Evolutionary conservation across 2,113 vertebrate species (phyloP).

Genomic region (Promerops cafer): DNA sequence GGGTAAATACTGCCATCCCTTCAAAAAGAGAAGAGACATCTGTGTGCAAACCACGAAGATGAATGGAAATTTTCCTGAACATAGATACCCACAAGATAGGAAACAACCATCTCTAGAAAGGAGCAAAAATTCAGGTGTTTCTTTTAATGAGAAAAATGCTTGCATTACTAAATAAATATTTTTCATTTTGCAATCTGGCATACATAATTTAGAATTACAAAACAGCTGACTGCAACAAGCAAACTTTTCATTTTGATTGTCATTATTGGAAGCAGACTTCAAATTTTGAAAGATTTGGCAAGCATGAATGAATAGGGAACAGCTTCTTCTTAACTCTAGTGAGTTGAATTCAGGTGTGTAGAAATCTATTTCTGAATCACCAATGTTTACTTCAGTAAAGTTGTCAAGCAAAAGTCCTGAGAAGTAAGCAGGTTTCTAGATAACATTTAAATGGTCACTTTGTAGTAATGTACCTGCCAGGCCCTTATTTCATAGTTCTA

Average conservation of each 20-base stretch:
- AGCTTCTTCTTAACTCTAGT: neutral
- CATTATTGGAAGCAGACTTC: neutral
- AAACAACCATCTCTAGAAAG: neutral
- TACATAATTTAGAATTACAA: neutral
- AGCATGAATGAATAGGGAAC: neutral
- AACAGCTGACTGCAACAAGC: neutral
- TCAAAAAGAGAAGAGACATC: neutral
- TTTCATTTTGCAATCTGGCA: neutral
- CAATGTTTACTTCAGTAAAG: neutral
- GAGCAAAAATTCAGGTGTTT: neutral
- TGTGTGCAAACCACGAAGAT: neutral
- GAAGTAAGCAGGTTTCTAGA: neutral
- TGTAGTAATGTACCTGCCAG: neutral
- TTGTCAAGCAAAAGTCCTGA: neutral
- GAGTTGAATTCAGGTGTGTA: neutral
- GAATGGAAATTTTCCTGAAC: neutral
- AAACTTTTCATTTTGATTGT: neutral
- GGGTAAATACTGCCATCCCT: neutral
- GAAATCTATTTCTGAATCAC: neutral
- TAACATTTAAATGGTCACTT: neutral
- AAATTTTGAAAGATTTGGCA: neutral
- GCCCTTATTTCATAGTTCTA: neutral
- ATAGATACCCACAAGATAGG: neutral
- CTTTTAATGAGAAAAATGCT: neutral
- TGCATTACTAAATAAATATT: neutral